A percentile compares a stretch with the other conserved stretches of the same genome.
Conservation (phyloP, 2,113 vertebrate species). For the Connochaetes taurinus region DNA sequence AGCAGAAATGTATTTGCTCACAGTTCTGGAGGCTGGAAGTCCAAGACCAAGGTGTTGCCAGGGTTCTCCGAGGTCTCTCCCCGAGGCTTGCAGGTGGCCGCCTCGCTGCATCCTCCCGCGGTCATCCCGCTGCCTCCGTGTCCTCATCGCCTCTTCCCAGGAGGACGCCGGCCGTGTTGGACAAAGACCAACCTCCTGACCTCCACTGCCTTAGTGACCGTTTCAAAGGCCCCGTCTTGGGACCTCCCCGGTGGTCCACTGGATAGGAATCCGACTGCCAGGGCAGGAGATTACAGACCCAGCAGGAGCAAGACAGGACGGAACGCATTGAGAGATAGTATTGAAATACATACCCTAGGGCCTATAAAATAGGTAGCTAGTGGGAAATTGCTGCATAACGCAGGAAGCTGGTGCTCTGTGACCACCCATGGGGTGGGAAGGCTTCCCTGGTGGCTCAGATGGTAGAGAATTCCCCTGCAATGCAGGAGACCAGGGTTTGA, state of each 20-base stretch:
- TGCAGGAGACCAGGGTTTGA: background rate
- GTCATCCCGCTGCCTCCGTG: background rate
- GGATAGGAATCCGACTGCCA: background rate
- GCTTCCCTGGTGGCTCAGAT: background rate
- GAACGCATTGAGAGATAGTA: background rate
- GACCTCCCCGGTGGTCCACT: background rate
- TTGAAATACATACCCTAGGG: background rate
- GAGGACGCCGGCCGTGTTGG: background rate
- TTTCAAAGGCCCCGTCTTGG: background rate
- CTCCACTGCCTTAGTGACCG: background rate
- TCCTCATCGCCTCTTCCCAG: background rate
- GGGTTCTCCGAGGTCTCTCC: background rate
- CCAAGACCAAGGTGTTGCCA: background rate
- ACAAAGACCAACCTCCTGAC: background rate
- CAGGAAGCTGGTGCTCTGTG: background rate
- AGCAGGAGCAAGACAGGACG: background rate
- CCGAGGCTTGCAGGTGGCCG: background rate
- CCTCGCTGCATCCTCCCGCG: background rate
- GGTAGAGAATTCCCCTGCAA: background rate
- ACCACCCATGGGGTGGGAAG: background rate
- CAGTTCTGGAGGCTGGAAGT: background rate
- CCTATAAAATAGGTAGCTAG: accelerated
- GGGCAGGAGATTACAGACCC: background rate
- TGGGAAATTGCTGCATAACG: background rate
- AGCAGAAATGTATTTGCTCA: background rate